phyloP scores from a whole-genome alignment of 2,113 vertebrate genomes.

The Dinomys branickii region DNA sequence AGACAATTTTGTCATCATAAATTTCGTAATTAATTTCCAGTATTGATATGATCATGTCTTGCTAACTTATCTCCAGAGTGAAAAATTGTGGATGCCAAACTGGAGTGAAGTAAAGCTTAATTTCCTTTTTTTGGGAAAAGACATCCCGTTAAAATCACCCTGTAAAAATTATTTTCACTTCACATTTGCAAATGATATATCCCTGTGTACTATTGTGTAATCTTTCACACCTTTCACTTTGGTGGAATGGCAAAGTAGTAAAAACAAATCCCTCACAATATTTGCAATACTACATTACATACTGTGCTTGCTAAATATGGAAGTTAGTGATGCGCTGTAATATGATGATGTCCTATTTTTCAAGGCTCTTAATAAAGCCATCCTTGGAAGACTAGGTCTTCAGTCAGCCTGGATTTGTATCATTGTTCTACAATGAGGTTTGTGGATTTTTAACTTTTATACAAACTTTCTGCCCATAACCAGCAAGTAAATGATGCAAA shows the following conservation, averaged over 20 bases:
- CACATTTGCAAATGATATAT: constrained; percentile 12
- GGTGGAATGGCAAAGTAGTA: constrained; percentile 50
- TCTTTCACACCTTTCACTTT: constrained; percentile 59
- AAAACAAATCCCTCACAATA: constrained; percentile 27
- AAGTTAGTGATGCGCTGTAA: constrained; percentile 54
- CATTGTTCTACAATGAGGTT: constrained; percentile 27
- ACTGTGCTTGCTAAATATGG: constrained; percentile 35
- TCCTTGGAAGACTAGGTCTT: constrained; percentile 46
- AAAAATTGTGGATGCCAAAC: constrained; percentile 30
- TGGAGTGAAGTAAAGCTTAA: constrained; percentile 25
- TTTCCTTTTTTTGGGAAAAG: constrained; percentile 1
- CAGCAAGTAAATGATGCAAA: constrained; percentile 7
- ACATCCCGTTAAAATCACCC: constrained; percentile 15
- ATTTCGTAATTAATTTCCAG: constrained; percentile 33
- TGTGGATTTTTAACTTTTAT: constrained; percentile 13
- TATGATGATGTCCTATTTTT: constrained; percentile 28
- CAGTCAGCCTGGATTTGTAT: constrained; percentile 37
- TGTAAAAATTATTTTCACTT: constrained; percentile 44
- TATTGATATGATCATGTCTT: constrained; percentile 25
- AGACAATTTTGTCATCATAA: constrained; percentile 52
- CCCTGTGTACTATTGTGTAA: background rate
- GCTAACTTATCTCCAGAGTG: constrained; percentile 47
- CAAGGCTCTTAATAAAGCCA: constrained; percentile 19
- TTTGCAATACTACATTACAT: constrained; percentile 51
- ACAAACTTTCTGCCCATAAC: constrained; percentile 14